Conservation (phyloP, 2,888 invertebrate genomes). For the Linnaemya tessellans region DNA sequence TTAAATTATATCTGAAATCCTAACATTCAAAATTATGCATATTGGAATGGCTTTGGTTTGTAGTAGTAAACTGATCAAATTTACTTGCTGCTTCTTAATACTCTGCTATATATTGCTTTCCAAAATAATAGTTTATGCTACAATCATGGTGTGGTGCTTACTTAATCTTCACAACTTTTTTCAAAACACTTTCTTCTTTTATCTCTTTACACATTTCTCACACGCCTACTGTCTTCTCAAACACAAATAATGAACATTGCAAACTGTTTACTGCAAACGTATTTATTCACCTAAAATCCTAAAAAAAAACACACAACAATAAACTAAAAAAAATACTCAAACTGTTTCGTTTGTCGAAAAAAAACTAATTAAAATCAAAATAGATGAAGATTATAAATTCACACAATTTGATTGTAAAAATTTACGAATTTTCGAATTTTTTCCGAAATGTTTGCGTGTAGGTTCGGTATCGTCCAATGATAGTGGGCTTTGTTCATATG, state of each 20-base stretch:
- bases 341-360: conserved; percentile 20
- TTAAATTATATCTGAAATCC: conserved; percentile 14
- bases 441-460: conserved; percentile 61
- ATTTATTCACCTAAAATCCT: conserved; percentile 22
- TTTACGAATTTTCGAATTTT: conserved; percentile 57
- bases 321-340: conserved; percentile 55
- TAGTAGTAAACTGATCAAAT: conserved; percentile 48
- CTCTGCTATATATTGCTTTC: conserved; percentile 58
- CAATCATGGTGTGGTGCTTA: conserved; percentile 68
- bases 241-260: conserved; percentile 48
- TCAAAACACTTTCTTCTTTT: conserved; percentile 48
- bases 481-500: conserved; percentile 93
- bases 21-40: conserved; percentile 63
- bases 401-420: conserved; percentile 55
- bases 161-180: conserved; percentile 51
- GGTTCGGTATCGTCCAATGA: conserved; percentile 94
- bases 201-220: conserved; percentile 43
- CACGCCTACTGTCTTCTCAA: conserved; percentile 32
- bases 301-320: conserved; percentile 19
- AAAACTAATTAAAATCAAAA: conserved; percentile 22
- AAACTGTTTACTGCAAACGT: conserved; percentile 48
- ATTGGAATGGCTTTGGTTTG: conserved; percentile 71
- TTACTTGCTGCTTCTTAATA: conserved; percentile 45
- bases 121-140: conserved; percentile 38
- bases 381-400: conserved; percentile 50